Conservation (phyloP, 2,888 invertebrate genomes). For the Macrophya alboannulata region DNA sequence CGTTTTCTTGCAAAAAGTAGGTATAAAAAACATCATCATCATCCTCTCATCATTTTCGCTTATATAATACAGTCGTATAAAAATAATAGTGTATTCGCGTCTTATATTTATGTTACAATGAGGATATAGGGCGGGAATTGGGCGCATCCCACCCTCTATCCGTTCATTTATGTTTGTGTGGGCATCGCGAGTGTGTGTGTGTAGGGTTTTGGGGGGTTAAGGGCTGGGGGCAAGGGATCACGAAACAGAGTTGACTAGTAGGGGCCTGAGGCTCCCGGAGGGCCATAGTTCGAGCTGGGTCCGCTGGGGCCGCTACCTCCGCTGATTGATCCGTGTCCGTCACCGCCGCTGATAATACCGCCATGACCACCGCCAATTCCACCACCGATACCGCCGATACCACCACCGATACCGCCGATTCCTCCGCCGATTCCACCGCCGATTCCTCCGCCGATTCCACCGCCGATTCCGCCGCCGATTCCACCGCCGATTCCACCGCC, state of each 20-base stretch:
- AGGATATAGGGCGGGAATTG: conserved; percentile 14
- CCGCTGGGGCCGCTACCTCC: conserved; percentile 73
- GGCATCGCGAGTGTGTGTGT: conserved; percentile 61
- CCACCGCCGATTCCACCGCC: conserved; percentile 66
- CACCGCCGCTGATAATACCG: conserved; percentile 72
- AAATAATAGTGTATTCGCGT: conserved; percentile 58
- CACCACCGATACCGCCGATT: conserved; percentile 72
- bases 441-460: conserved; percentile 66
- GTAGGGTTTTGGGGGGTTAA: conserved; percentile 59
- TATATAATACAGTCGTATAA: conserved; percentile 64
- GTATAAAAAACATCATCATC: conserved; percentile 73
- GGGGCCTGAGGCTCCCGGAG: conserved; percentile 87
- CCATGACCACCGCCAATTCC: conserved; percentile 71
- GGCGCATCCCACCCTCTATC: conserved; percentile 57
- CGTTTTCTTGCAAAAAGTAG: conserved; percentile 79
- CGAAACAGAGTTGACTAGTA: conserved; percentile 81
- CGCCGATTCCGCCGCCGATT: conserved; percentile 68
- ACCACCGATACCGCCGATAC: conserved; percentile 69
- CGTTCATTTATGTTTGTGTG: conserved; percentile 66
- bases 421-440: conserved; percentile 66
- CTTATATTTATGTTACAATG: conserved; percentile 51
- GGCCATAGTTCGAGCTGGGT: conserved; percentile 85
- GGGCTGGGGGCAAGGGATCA: conserved; percentile 64
- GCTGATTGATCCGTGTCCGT: conserved; percentile 38
- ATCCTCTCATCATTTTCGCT: conserved; percentile 59